Evolutionary conservation across 2,113 vertebrate genomes (phyloP), one percentile per base, ranked within the genome.

Genomic region (Trinectes maculatus): DNA sequence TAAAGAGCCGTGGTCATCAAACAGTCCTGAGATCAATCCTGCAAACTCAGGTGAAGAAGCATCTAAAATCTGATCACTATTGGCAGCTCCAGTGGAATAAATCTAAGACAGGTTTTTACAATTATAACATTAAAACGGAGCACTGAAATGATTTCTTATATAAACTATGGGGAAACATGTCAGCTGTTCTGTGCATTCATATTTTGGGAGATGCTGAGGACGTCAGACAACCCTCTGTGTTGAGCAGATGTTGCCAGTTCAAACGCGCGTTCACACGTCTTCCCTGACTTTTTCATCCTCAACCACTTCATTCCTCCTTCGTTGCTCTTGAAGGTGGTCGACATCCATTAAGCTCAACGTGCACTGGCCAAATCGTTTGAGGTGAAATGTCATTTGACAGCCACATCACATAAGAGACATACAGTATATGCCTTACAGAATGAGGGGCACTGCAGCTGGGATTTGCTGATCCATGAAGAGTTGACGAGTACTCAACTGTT

Each of bases 401-500:
- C 15, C 6, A 0, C 9, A 65, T 5, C 57, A 57, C 37, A 51
- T 15, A 25, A 40, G 40, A 55, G 8, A 42, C n/a, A n/a, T n/a
- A n/a, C n/a, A n/a, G n/a, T n/a, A n/a, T 2, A 37, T 13, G 42
- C 16, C 48, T 60, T 1, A 22, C 11, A 64, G 31, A 71, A 24
- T n/a, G 46, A 67, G 8, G 48, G 40, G 12, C 6, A 13, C 10
- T 55, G 47, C 26, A 39, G 22, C 8, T 57, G 12, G 6, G 18
- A 57, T 34, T 39, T 61, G 25, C 43, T 8, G 12, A 67, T 67
- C 49, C n/a, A 54, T 51, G 9, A n/a, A 64, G 1, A 56, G 37
- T 29, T 47, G 10, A 46, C n/a, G 1, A 4, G 2, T 43, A 52
- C 0, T 60, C 22, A 49, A n/a, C n/a, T 37, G 10, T 49, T 40